Evolutionary conservation across 1,140 invertebrate species (phyloP), one percentile per base, ranked within the genome.

Genomic region (Rhyzopertha dominica): DNA sequence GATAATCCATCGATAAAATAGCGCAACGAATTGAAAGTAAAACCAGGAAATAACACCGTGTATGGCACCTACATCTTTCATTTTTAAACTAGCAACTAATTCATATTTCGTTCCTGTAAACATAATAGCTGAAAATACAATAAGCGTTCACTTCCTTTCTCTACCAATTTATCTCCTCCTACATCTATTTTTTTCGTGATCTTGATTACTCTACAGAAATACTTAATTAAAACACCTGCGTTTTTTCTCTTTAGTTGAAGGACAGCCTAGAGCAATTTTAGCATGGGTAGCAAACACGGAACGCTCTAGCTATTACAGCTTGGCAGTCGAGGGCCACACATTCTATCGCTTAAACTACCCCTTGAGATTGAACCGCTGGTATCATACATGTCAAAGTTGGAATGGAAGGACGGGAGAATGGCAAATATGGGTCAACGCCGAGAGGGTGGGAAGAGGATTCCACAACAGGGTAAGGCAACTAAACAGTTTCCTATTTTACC

Each of bases 341-440:
- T 76, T 88, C 61, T 89, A 82, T 68, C 76, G 85, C 54, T 71
- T 90, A 22, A 89, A 88, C 65, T 90, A 89, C 68, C 85, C 85
- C 10, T 59, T 88, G 35, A 77, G 82, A 54, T 68, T 87, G 51
- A 82, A 85, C 67, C 77, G 81, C 63, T 90, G 86, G 86, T 88
- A 88, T 68, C 86, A 90, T 65, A 79, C 82, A 9, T 90, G 86
- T 58, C 81, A 85, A 54, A 87, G 85, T 39, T 90, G 86, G 86
- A 90, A 88, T 63, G 85, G 85, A 18, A 82, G 80, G 56, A 86
- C 85, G 8, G 86, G 85, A 29, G 85, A 90, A 67, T 90, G 86
- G 86, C 85, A 88, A 69, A 79, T 88, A 39, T 89, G 85, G 85
- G 79, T 90, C 30, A 86, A 88, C 63, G 79, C 81, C 18, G 85